phyloP scores from a whole-genome alignment of 1,140 invertebrate genomes.

The Acromyrmex echinatior region DNA sequence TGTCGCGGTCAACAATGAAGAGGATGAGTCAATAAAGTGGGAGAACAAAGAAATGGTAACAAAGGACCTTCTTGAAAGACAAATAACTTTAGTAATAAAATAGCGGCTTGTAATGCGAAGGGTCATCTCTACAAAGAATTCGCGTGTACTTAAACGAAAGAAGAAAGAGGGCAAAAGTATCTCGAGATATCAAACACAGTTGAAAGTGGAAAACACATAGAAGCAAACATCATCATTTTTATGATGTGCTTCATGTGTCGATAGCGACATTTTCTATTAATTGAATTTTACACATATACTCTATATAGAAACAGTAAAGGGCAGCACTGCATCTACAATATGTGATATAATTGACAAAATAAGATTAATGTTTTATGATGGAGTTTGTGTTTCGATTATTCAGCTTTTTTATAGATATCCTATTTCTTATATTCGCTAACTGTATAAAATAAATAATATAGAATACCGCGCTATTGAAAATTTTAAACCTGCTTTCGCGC shows the following conservation, averaged over 20 bases:
- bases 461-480: conserved; percentile 37
- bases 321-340: too few species aligned
- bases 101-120: conserved; percentile 43
- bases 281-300: conserved; percentile 9
- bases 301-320: background rate
- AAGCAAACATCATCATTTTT: conserved; percentile 36
- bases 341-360: background rate
- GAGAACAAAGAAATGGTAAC: conserved; percentile 48
- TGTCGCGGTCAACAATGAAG: conserved; percentile 61
- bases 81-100: conserved; percentile 64
- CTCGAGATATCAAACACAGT: conserved; percentile 5
- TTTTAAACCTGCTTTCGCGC: conserved; percentile 48
- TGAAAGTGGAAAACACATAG: background rate
- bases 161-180: conserved; percentile 27
- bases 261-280: background rate
- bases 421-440: conserved; percentile 12
- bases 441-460: conserved; percentile 34
- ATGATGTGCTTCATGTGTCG: background rate
- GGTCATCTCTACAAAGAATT: conserved; percentile 38
- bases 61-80: conserved; percentile 48
- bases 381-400: conserved; percentile 3
- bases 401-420: background rate
- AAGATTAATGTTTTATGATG: conserved; percentile 23
- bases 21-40: conserved; percentile 61
- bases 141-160: conserved; percentile 49